A percentile compares a stretch with the other conserved stretches of the same genome.
These are phyloP conservation scores for Parambassis ranga DNA, from an alignment of 2,797 vertebrate genomes.

Conservation along the genomic window DNA sequence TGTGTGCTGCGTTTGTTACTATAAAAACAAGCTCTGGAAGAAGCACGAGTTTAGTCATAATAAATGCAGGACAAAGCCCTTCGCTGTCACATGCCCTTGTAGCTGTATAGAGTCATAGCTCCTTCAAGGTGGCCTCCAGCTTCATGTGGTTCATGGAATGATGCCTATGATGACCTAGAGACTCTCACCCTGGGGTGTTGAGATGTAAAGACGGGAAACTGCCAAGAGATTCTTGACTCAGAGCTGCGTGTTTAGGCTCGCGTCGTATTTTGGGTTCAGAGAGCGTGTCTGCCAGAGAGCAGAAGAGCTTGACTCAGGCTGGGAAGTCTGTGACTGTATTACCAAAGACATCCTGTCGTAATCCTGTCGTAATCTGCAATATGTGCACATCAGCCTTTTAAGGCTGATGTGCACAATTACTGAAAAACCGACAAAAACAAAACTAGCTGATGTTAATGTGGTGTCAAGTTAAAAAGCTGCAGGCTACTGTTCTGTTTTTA, in stretches of 20 bases:
- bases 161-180: slow-evolving; percentile 7
- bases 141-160: neutral
- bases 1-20: no score
- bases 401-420: no score
- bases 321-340: slow-evolving; percentile 11
- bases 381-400: no score
- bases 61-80: neutral
- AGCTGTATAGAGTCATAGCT: slow-evolving; percentile 15
- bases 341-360: neutral
- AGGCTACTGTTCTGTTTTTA: no score
- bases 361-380: no score
- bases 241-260: slow-evolving; percentile 33
- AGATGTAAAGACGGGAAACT: slow-evolving; percentile 4
- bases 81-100: neutral
- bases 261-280: slow-evolving; percentile 36
- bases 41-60: neutral
- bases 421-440: no score
- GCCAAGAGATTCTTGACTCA: slow-evolving; percentile 43
- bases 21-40: neutral
- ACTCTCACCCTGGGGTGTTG: neutral
- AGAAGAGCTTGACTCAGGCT: slow-evolving; percentile 14
- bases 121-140: slow-evolving; percentile 2
- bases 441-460: no score
- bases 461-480: no score
- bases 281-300: slow-evolving; percentile 15